Conservation (phyloP, 2,113 vertebrate species). For the Cephalopholis sonnerati region DNA sequence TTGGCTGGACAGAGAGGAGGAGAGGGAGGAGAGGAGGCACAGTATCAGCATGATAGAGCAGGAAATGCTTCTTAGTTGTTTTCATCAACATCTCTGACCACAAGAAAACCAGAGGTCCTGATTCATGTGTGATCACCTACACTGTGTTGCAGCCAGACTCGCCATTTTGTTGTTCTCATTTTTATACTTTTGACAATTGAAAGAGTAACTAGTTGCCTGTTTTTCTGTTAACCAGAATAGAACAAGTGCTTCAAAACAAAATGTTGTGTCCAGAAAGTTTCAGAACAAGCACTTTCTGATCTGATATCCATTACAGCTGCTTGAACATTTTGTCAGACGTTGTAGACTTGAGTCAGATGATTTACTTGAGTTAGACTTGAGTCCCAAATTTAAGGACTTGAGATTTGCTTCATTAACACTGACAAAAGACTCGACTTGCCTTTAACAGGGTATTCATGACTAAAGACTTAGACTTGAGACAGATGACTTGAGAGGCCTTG, state of each 20-base stretch:
- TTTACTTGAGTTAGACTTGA: too few species aligned
- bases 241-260: background rate
- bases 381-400: too few species aligned
- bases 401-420: too few species aligned
- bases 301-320: background rate
- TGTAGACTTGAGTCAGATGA: too few species aligned
- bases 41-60: conserved; percentile 10
- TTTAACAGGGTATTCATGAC: too few species aligned
- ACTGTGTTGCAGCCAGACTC: too few species aligned
- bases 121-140: background rate
- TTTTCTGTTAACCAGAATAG: too few species aligned
- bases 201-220: background rate
- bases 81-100: background rate
- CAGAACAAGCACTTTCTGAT: background rate
- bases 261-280: background rate
- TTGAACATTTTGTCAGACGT: background rate
- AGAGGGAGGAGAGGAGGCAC: conserved; percentile 7
- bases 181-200: background rate
- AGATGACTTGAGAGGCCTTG: too few species aligned
- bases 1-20: background rate
- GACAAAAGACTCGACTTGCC: too few species aligned
- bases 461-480: too few species aligned
- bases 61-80: background rate
- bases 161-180: background rate
- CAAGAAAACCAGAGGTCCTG: background rate